Evolutionary conservation across 2,113 vertebrate genomes (phyloP), one percentile per base, ranked within the genome.

Genomic region (Mormyrus lacerda): DNA sequence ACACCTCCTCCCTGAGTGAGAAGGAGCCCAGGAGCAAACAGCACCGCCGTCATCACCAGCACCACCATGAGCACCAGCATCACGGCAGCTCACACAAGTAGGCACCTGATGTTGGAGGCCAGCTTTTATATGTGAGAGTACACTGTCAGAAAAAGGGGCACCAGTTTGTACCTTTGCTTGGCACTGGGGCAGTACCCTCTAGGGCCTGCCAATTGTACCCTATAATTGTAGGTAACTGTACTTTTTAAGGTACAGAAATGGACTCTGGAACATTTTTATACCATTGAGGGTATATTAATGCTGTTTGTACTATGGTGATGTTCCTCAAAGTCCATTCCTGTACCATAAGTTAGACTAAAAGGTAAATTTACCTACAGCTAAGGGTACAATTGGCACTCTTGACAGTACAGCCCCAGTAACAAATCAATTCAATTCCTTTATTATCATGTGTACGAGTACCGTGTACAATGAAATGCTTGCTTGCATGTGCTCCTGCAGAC

Each of bases 21-120:
- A 99, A 99, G 95, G 98, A 99, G 93, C 98, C 98, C 94, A 95
- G 99, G 98, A 0, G 98, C 98, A 98, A 90, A 97, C 98, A 0
- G 98, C 98, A 89, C 98, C 99, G 93, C 97, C 98, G 0, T 99
- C 98, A 98, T 89, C 97, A 97, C 47, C 97, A 97, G 91, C 97
- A 97, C 88, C 97, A 97, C 92, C 97, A 98, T 93, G 97, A 98
- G 94, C 97, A 97, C 73, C 48, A 35, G 17, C 73, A 55, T 45
- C 82, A 19, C 5, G 15, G 17, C 21, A 0, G 19, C 24, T 45
- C 82, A 6, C 42, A 39, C 42, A 99, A 98, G 98, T 99, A 96
- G 94, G 97, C 94, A 2, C 24, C 11, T 91, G 55, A 17, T 21
- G 17, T 2, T 19, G 51, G 51, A 21, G 51, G 21, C 51, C 4